Conservation (phyloP, 1,140 invertebrate genomes). For the Euschistus heros region DNA sequence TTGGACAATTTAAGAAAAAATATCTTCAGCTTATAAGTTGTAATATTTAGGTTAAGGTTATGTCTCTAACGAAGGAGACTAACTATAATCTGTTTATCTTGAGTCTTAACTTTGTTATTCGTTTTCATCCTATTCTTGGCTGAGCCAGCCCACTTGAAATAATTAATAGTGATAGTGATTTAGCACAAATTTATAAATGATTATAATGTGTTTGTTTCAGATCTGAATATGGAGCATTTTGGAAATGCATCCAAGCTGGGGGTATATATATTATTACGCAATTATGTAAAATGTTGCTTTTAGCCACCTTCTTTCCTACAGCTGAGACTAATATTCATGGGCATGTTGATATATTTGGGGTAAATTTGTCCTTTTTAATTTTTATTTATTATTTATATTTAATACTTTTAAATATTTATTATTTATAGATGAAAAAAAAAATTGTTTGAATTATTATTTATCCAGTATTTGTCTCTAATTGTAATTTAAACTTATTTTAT, state of each 20-base stretch:
- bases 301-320: constrained; percentile 92
- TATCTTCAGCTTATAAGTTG: too few species aligned
- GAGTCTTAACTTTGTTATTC: too few species aligned
- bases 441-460: neutral
- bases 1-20: too few species aligned
- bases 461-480: neutral
- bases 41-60: too few species aligned
- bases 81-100: too few species aligned
- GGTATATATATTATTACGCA: constrained; percentile 89
- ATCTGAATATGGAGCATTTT: constrained; percentile 93
- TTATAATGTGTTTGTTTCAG: constrained; percentile 45
- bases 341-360: constrained; percentile 57
- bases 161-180: constrained; percentile 15
- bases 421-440: too few species aligned
- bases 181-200: constrained; percentile 15
- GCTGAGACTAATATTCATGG: constrained; percentile 53
- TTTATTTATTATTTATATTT: too few species aligned
- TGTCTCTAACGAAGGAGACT: too few species aligned
- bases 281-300: constrained; percentile 86
- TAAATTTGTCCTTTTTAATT: constrained; percentile 36
- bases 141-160: too few species aligned
- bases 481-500: neutral
- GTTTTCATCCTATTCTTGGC: too few species aligned
- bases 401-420: too few species aligned
- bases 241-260: constrained; percentile 93